Percentiles rank a stretch among this genome's conserved stretches.
Evolutionary conservation across 2,888 invertebrate genomes (phyloP).

Genomic region (Dichetophora obliterata): DNA sequence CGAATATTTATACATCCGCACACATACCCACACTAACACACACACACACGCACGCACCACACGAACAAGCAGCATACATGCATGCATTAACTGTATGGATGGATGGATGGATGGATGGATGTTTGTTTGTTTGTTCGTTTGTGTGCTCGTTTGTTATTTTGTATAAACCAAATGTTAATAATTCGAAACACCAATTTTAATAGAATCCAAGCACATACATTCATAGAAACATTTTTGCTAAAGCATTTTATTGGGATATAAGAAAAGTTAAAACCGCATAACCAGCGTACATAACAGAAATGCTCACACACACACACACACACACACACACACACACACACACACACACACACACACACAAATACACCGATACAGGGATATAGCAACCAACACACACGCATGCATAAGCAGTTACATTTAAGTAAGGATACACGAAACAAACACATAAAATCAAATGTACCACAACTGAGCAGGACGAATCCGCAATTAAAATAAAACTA

Average conservation of each 20-base stretch:
- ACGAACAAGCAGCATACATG: neutral
- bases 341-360: neutral
- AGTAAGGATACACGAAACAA: neutral
- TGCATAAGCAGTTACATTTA: neutral
- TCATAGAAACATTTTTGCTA: neutral
- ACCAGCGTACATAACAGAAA: neutral
- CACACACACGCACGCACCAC: neutral
- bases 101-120: neutral
- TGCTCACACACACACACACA: neutral
- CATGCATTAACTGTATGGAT: neutral
- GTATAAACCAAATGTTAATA: slow-evolving; percentile 52
- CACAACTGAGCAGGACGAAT: slow-evolving; percentile 2
- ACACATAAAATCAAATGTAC: slow-evolving; percentile 21
- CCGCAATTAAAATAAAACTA: slow-evolving; percentile 22
- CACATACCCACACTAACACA: slow-evolving; percentile 36
- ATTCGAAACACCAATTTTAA: slow-evolving; percentile 54
- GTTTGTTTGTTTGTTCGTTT: neutral
- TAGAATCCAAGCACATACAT: slow-evolving; percentile 3
- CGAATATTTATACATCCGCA: slow-evolving; percentile 22
- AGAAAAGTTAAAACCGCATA: slow-evolving; percentile 4
- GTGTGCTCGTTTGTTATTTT: neutral
- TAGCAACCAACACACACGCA: neutral
- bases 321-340: neutral
- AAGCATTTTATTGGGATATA: slow-evolving; percentile 5
- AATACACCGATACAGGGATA: neutral